Conservation (phyloP, 2,797 vertebrate species). For the Lepilemur ruficaudatus region DNA sequence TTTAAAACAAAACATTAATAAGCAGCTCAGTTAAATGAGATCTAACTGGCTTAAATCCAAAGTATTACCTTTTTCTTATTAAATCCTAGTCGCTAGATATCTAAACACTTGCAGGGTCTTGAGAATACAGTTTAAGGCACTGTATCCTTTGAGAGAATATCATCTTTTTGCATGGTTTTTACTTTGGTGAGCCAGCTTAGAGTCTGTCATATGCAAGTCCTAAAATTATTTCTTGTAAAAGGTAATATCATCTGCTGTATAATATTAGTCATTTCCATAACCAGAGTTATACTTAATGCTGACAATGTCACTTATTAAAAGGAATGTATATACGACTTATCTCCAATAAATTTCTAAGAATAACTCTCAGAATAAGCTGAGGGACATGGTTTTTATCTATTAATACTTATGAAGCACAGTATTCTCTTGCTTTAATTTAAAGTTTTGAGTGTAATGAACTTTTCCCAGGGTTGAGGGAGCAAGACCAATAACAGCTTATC, state of each 20-base stretch:
- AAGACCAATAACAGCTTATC: conserved; percentile 34
- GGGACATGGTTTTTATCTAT: neutral
- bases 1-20: conserved; percentile 76
- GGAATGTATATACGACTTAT: neutral
- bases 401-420: neutral
- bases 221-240: conserved; percentile 34
- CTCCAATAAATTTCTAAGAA: conserved; percentile 16
- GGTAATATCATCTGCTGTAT: neutral
- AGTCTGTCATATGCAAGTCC: neutral
- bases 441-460: conserved; percentile 37
- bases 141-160: conserved; percentile 48
- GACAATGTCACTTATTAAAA: conserved; percentile 61
- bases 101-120: conserved; percentile 49
- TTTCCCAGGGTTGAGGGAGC: neutral
- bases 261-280: neutral
- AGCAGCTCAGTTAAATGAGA: conserved; percentile 74
- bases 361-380: neutral
- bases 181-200: conserved; percentile 11
- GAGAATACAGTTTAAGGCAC: conserved; percentile 59
- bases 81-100: neutral
- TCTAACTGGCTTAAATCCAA: conserved; percentile 59
- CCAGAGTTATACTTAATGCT: neutral
- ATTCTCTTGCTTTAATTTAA: conserved; percentile 46
- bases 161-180: conserved; percentile 53
- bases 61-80: conserved; percentile 2